Evolutionary conservation across 2,797 vertebrate genomes (phyloP).

Genomic region (Macropus fuliginosus): DNA sequence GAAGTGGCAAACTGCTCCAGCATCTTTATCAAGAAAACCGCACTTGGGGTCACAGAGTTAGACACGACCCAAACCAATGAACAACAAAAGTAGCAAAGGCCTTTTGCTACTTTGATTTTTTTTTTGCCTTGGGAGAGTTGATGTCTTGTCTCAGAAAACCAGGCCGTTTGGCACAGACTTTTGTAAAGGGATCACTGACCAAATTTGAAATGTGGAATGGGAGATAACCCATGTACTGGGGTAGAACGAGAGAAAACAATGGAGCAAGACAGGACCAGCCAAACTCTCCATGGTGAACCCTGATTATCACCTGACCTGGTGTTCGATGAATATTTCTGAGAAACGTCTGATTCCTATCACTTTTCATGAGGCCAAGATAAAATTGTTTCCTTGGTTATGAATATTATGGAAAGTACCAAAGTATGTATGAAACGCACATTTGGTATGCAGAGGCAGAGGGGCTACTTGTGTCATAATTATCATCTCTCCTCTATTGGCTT

Average conservation of each 20-base stretch:
- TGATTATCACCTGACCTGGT: neutral
- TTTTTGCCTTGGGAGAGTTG: neutral
- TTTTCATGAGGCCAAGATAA: neutral
- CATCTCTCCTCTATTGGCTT: neutral
- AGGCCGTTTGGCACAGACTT: neutral
- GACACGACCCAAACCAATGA: neutral
- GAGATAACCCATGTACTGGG: neutral
- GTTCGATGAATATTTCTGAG: neutral
- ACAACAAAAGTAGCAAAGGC: neutral
- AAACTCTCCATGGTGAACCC: neutral
- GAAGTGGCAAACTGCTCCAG: neutral
- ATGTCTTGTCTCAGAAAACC: neutral
- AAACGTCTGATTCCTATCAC: neutral
- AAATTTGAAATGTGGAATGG: neutral
- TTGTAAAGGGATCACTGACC: neutral
- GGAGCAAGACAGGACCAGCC: neutral
- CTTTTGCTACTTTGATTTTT: neutral
- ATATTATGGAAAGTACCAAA: neutral
- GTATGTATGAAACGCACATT: neutral
- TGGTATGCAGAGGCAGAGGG: neutral
- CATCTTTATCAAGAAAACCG: neutral
- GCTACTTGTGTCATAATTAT: neutral
- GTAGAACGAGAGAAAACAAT: neutral
- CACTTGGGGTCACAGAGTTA: neutral
- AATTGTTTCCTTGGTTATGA: neutral